A percentile compares a stretch with the other conserved stretches of the same genome.
These are phyloP conservation scores for Puma concolor DNA, from an alignment of 2,113 vertebrate genomes.

Conservation along the genomic window DNA sequence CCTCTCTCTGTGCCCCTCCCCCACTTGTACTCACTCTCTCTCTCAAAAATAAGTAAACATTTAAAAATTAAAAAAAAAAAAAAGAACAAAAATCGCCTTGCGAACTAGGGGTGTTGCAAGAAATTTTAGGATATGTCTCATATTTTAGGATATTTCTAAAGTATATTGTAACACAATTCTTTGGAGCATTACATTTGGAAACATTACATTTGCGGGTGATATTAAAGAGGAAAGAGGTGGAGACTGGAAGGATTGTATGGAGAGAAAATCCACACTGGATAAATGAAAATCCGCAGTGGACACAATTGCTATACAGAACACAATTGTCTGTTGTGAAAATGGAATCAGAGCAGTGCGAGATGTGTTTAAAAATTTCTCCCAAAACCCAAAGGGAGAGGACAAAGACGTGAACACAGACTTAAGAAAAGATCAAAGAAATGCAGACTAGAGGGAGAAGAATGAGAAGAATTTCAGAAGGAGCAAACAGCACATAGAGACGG, in stretches of 20 bases:
- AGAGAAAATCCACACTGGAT: not conserved
- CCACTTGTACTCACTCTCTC: no score
- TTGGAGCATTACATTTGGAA: not conserved
- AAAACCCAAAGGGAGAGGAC: not conserved
- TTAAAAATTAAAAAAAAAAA: no score
- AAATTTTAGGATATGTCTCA: not conserved
- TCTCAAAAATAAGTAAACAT: no score
- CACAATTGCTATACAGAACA: not conserved
- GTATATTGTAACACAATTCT: not conserved
- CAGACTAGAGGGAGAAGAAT: not conserved
- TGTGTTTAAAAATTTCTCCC: not conserved
- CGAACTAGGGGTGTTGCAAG: not conserved
- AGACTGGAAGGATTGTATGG: not conserved
- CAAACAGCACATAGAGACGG: not conserved
- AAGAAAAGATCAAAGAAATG: not conserved
- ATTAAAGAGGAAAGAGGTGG: not conserved
- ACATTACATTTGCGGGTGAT: not conserved
- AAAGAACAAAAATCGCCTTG: not conserved
- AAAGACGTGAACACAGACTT: not conserved
- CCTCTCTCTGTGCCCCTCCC: no score
- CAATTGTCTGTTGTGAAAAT: not conserved
- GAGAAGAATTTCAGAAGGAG: not conserved
- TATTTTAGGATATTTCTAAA: not conserved
- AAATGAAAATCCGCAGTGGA: not conserved
- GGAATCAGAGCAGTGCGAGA: not conserved